Evolutionary conservation across 2,113 vertebrate species (phyloP).

Genomic region (Pyxicephalus adspersus): DNA sequence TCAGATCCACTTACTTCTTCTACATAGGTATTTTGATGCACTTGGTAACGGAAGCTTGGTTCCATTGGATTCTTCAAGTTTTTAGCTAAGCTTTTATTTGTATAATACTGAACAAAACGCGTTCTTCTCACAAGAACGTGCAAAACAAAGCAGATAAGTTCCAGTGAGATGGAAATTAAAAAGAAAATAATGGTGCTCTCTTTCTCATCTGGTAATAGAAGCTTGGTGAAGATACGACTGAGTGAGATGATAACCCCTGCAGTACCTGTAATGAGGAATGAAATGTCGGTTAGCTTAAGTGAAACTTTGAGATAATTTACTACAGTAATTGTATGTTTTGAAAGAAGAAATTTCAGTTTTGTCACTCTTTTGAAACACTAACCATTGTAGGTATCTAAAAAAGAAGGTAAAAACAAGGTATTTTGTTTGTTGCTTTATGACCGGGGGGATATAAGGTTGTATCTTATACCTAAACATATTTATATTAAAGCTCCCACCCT

Average conservation of each 20-base stretch:
- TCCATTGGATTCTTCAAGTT: conserved; percentile 63
- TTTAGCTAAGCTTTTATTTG: conserved; percentile 68
- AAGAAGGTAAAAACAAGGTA: too few species aligned
- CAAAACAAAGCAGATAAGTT: conserved; percentile 91
- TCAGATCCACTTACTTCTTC: conserved; percentile 86
- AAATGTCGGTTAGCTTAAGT: not conserved
- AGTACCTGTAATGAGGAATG: conserved; percentile 74
- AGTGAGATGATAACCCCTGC: conserved; percentile 95
- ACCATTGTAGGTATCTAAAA: too few species aligned
- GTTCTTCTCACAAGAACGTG: conserved; percentile 90
- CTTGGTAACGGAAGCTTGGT: conserved; percentile 76
- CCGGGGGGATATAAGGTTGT: too few species aligned
- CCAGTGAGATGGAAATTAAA: conserved; percentile 90
- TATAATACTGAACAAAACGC: conserved; percentile 87
- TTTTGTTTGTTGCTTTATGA: too few species aligned
- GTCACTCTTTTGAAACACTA: too few species aligned
- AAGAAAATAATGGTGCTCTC: conserved; percentile 97
- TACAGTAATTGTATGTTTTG: too few species aligned
- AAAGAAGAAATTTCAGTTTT: too few species aligned
- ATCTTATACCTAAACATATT: too few species aligned
- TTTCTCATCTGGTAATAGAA: conserved; percentile 86
- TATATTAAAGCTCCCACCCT: too few species aligned
- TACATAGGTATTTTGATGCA: conserved; percentile 87
- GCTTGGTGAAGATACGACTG: conserved; percentile 96
- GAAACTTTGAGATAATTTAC: too few species aligned